A percentile compares a stretch with the other conserved stretches of the same genome.
Conservation (phyloP, 2,797 vertebrate species). For the Xyrichtys novacula region DNA sequence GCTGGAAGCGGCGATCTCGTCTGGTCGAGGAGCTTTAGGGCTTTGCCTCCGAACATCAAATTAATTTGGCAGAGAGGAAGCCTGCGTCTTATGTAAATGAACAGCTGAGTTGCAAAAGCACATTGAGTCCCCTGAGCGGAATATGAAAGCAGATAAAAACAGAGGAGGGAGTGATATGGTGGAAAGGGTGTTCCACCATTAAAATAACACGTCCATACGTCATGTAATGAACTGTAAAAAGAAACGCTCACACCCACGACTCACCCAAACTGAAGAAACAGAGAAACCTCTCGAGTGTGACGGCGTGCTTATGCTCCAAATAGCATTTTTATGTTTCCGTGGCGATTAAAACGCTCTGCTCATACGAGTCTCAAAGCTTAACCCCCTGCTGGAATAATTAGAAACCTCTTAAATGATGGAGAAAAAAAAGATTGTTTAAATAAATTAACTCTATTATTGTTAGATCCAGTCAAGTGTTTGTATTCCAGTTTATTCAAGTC, state of each 20-base stretch:
- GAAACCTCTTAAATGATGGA: slow-evolving; percentile 13
- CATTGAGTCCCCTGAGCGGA: slow-evolving; percentile 49
- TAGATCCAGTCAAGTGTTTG: too few species aligned
- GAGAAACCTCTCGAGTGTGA: slow-evolving; percentile 18
- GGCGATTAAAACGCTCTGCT: neutral
- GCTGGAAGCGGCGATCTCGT: slow-evolving; percentile 24
- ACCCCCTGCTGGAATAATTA: slow-evolving; percentile 19
- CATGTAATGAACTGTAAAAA: slow-evolving; percentile 4
- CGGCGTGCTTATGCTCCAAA: slow-evolving; percentile 29
- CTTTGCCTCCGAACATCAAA: slow-evolving; percentile 40
- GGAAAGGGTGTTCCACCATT: neutral
- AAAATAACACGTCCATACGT: neutral
- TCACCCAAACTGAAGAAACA: neutral
- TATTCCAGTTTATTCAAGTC: too few species aligned
- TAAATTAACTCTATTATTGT: too few species aligned
- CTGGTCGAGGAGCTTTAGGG: slow-evolving; percentile 25
- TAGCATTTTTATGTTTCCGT: slow-evolving; percentile 33
- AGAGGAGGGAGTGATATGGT: slow-evolving; percentile 36
- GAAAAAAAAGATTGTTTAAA: too few species aligned
- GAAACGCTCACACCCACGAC: slow-evolving; percentile 3
- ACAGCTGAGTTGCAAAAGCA: slow-evolving; percentile 58
- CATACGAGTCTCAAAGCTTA: slow-evolving; percentile 1
- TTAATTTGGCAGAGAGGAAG: slow-evolving; percentile 56
- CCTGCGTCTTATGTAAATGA: slow-evolving; percentile 65
- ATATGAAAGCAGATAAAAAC: slow-evolving; percentile 48